Base-by-base conservation (phyloP, 2,113 vertebrate genomes). In the Triplophysa rosa region DNA sequence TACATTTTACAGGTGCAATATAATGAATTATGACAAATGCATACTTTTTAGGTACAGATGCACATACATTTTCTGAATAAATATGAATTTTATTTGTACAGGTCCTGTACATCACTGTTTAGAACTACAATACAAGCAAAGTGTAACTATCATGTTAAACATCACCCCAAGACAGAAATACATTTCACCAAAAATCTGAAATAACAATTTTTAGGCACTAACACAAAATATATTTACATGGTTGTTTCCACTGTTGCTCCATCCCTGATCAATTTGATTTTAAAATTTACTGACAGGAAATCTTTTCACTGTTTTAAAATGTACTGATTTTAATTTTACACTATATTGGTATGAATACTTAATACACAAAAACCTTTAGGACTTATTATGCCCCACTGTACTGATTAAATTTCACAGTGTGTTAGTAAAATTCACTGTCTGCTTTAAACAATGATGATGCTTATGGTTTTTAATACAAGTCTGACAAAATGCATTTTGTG, bases 151-250 rank as follows among this genome's bases (percentile, higher is more conserved):
- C 21, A 71, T 40, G 17, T 40, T 40, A 59, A 59, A 59, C 26
- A 72, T 59, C 3, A 37, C 26, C 19, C 9, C 54, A 40, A 72
- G 40, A 42, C 42, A 69, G 19, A 42, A 66, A 66, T 64, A 64
- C 29, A 40, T 26, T 52, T 14, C 47, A 16, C 12, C 3, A 21
- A 58, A 37, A 14, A 3, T 33, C 52, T 56, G 26, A 56, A 37
- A 71, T 70, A 70, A n/a, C 11, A 8, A 2, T 5, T 63, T 75
- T 63, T 10, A 75, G 72, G 5, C 13, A 73, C 13, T 45, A 21
- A 29, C 33, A 12, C 24, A 65, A 10, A 52, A 54, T 76, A 76
- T 76, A 75, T 75, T 75, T 65, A 76, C 73, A 76, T 65, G 45
- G 11, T 16, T 47, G 21, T 63, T 54, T 76, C 17, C 23, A 29